Base-by-base conservation (phyloP, 2,113 vertebrate species). In the Centropus unirufus region DNA sequence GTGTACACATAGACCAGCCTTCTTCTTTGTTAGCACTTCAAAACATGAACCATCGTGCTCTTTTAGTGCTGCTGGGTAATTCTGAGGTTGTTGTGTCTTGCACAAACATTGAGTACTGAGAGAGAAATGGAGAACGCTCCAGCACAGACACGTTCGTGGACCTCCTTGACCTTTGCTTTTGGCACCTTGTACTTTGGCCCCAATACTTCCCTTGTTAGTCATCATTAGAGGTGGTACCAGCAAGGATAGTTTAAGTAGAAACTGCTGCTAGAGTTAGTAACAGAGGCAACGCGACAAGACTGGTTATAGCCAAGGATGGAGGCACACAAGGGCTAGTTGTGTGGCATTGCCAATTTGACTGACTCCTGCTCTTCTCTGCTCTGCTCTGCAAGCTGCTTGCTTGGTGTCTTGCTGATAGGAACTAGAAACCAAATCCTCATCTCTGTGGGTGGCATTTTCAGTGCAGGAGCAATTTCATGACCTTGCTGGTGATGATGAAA, bases 31-130 rank as follows among this genome's bases (percentile, higher is more conserved):
- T 64, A 84, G 14, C 17, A 17, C 34, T 69, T 76, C 27, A 67
- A 8, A 84, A 64, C 54, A 29, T n/a, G 44, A 64, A 92, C 26
- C 2, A 0, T 1, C 36, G 4, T 44, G n/a, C 36, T 68, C 14
- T 82, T 88, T 23, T 57, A 46, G 69, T 68, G 83, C 54, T 54
- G 47, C 15, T 67, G 24, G 44, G 21, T 87, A 61, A 44, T 58
- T 83, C n/a, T 89, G 74, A 82, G 27, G 24, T 78, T 3, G n/a
- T 57, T 52, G 10, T 73, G 15, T 64, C 46, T 40, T 79, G 26
- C 12, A 30, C 0, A 0, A 1, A 29, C 62, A 9, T 62, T 51
- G 27, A 66, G 12, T 80, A 66, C 22, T 1, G 1, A 51, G 63
- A 72, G 55, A 70, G 14, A 29, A 40, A 32, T 49, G 40, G 39